phyloP scores from a whole-genome alignment of 2,113 vertebrate species.

The Sinocyclocheilus anshuiensis region DNA sequence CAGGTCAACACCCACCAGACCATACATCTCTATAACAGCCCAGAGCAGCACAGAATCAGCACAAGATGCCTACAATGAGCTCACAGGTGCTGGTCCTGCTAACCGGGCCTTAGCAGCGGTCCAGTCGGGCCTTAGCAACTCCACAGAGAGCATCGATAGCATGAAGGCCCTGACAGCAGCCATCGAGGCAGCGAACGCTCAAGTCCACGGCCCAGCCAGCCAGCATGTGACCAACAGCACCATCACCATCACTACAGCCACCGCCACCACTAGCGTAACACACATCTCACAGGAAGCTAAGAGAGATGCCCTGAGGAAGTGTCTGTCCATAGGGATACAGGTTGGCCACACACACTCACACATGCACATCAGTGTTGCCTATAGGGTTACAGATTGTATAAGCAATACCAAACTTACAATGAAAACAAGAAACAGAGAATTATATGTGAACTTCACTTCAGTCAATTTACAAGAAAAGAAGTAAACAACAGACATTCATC shows the following conservation, averaged over 20 bases:
- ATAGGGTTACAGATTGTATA: not conserved
- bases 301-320: constrained; percentile 86
- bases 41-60: constrained; percentile 99
- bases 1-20: constrained; percentile 88
- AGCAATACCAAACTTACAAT: not conserved
- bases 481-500: not conserved
- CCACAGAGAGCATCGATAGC: constrained; percentile 97
- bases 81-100: constrained; percentile 77
- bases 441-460: not conserved
- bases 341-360: constrained; percentile 69
- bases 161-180: constrained; percentile 98
- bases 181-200: constrained; percentile 96
- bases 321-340: constrained; percentile 96
- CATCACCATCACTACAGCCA: constrained; percentile 74
- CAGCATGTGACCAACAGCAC: constrained; percentile 89
- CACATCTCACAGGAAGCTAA: constrained; percentile 63
- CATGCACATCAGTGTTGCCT: not conserved
- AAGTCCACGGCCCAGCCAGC: constrained; percentile 95
- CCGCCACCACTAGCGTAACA: constrained; percentile 26
- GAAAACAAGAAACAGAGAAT: not conserved
- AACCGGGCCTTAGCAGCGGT: constrained; percentile 27
- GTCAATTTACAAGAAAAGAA: not conserved
- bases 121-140: constrained; percentile 96
- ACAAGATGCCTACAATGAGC: constrained; percentile 95
- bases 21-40: constrained; percentile 97